Evolutionary conservation across 2,113 vertebrate genomes (phyloP).

Genomic region (Trichechus manatus): DNA sequence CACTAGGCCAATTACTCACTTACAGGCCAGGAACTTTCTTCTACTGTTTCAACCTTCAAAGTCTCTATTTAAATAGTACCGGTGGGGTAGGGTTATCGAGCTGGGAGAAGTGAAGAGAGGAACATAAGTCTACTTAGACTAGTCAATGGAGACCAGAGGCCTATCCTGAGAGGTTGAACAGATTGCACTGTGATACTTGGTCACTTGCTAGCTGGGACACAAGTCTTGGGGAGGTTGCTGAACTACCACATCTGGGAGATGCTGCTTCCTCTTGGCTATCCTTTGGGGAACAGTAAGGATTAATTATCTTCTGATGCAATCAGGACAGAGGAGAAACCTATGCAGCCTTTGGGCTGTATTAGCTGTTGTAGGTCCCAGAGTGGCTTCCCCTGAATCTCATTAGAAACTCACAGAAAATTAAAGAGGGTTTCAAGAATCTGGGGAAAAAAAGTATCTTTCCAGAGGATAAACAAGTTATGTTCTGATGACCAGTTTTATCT

Average conservation of each 20-base stretch:
- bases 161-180: neutral
- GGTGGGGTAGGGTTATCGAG: neutral
- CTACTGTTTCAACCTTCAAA: conserved; percentile 3
- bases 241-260: neutral
- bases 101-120: neutral
- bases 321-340: neutral
- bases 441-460: neutral
- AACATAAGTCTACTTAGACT: neutral
- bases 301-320: neutral
- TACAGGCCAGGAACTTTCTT: neutral
- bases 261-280: neutral
- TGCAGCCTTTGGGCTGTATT: neutral
- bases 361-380: neutral
- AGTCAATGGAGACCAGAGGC: neutral
- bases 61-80: neutral
- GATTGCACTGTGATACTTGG: too few species aligned
- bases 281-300: conserved; percentile 35
- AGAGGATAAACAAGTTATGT: neutral
- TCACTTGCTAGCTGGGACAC: neutral
- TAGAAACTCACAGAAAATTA: neutral
- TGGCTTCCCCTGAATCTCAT: neutral
- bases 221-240: neutral
- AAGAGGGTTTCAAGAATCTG: neutral
- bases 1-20: conserved; percentile 1
- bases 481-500: neutral